Conservation (phyloP, 2,888 invertebrate species). For the Amorpha juglandis region DNA sequence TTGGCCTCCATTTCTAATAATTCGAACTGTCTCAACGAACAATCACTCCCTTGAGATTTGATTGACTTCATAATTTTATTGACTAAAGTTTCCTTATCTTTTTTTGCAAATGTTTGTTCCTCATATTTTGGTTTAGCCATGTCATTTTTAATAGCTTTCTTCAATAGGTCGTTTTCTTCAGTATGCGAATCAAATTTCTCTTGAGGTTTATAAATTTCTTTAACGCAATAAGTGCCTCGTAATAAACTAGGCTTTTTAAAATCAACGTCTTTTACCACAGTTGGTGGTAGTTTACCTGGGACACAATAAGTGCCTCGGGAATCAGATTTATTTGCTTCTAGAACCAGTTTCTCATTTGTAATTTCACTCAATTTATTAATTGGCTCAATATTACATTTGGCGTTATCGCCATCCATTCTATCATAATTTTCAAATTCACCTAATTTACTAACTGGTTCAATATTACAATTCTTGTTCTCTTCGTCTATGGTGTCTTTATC, state of each 20-base stretch:
- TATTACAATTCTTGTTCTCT: not conserved
- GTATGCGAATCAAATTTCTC: constrained; percentile 15
- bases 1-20: constrained; percentile 59
- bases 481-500: constrained; percentile 2
- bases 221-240: constrained; percentile 25
- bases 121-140: constrained; percentile 29
- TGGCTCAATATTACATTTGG: not conserved
- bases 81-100: constrained; percentile 44
- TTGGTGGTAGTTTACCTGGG: constrained; percentile 31
- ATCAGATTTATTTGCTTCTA: constrained; percentile 20
- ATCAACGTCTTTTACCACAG: not conserved
- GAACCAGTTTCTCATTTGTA: constrained; percentile 28
- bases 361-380: constrained; percentile 19
- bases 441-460: not conserved
- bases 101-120: constrained; percentile 28
- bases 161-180: not conserved
- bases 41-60: constrained; percentile 51
- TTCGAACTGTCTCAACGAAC: constrained; percentile 66
- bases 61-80: constrained; percentile 55
- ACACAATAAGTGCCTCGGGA: constrained; percentile 7
- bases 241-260: constrained; percentile 18
- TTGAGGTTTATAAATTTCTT: constrained; percentile 12
- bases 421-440: constrained; percentile 1
- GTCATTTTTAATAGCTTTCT: constrained; percentile 40
- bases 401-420: not conserved